Evolutionary conservation across 2,888 invertebrate genomes (phyloP), one percentile per base, ranked within the genome.

Genomic region (Drosophila hamatofila): DNA sequence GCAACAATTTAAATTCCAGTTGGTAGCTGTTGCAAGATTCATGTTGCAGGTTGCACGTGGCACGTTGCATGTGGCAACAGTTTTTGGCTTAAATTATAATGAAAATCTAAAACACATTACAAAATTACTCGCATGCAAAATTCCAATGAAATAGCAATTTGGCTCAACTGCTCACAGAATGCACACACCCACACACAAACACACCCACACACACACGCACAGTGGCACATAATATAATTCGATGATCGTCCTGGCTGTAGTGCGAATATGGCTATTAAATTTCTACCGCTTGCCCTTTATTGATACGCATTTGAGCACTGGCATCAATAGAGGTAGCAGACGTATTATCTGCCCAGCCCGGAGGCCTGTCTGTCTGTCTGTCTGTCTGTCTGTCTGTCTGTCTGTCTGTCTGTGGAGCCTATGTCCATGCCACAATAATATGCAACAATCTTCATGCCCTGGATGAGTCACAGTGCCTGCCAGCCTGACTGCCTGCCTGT

Each of bases 381-480:
- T 46, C 30, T 62, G 70, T 62, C n/a, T n/a, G n/a, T n/a, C n/a
- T n/a, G n/a, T n/a, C n/a, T n/a, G n/a, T n/a, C n/a, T n/a, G n/a
- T n/a, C n/a, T n/a, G n/a, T 30, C 64, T 35, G 39, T 46, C 30
- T 62, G 70, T 62, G 52, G 21, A 54, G 63, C 58, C 74, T 63
- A 61, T 63, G 70, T 51, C 30, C 67, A 51, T 52, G 65, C 72
- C 72, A 58, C 74, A 82, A 75, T 78, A 79, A 79, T 77, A 68
- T 85, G 77, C 69, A 70, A 77, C 72, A 80, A 71, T 83, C 75
- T 88, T 74, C 86, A 83, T 76, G 78, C 73, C 37, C 54, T 58
- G 59, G 49, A 67, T 41, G 54, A 68, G 60, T 46, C 42, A 52
- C 61, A 55, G 16, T 37, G 33, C 25, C 35, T 23, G 21, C 44